Percentiles rank a stretch among this genome's conserved stretches.
These are phyloP conservation scores for Anthoptus insignis DNA, from an alignment of 2,888 invertebrate species.

Conservation along the genomic window DNA sequence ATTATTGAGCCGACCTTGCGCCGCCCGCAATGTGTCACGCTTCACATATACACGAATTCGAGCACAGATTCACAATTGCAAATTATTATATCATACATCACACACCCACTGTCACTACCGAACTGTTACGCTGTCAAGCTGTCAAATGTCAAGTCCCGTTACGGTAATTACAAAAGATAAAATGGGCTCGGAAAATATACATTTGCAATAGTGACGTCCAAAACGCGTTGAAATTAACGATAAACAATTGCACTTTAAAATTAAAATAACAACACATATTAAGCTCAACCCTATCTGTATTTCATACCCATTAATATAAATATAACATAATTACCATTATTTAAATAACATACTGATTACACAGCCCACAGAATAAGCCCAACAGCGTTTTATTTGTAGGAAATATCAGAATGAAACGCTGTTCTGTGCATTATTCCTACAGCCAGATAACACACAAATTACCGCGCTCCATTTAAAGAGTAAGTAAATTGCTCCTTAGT, in stretches of 20 bases:
- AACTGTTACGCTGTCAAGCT: too few relatives aligned
- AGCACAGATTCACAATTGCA: conserved; percentile 58
- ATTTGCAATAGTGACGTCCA: conserved; percentile 55
- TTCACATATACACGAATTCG: conserved; percentile 21
- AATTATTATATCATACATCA: conserved; percentile 43
- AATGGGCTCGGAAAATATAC: conserved; percentile 53
- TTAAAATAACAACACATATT: conserved; percentile 67
- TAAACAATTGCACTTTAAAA: conserved; percentile 65
- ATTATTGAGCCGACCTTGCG: too few relatives aligned
- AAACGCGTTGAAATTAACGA: conserved; percentile 54
- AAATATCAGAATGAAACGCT: background rate
- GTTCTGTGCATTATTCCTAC: background rate
- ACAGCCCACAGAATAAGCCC: background rate
- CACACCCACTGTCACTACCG: conserved; percentile 45
- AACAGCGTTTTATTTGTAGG: too few relatives aligned
- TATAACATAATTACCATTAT: conserved; percentile 50
- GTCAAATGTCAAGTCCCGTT: too few relatives aligned
- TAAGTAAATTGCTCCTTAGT: too few relatives aligned
- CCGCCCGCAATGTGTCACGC: background rate
- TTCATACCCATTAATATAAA: conserved; percentile 18
- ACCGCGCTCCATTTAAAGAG: too few relatives aligned
- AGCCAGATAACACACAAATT: too few relatives aligned
- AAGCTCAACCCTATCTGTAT: conserved; percentile 66
- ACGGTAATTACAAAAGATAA: too few relatives aligned
- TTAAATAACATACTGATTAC: conserved; percentile 22